Percentiles rank a stretch among this genome's conserved stretches.
These are phyloP conservation scores for Sympetrum striolatum DNA, from an alignment of 2,888 invertebrate genomes.

Conservation along the genomic window DNA sequence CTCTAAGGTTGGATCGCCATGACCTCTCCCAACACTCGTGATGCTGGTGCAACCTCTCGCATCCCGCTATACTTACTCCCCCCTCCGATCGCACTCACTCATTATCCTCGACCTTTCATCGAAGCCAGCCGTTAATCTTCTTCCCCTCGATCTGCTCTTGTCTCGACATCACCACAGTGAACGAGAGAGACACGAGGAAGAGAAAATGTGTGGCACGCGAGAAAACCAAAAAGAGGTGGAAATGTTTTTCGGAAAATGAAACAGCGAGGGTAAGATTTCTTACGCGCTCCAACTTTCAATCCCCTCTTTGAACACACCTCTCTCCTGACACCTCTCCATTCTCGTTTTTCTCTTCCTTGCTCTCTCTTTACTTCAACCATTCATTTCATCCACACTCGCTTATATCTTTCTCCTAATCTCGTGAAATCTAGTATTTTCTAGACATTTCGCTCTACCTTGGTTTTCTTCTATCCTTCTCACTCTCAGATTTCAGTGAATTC, in stretches of 20 bases:
- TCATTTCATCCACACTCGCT: too few species aligned
- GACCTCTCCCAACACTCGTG: conserved; percentile 32
- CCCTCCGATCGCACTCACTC: background rate
- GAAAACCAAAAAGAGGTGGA: background rate
- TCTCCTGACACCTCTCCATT: background rate
- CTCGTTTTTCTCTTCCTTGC: background rate
- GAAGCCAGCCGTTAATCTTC: background rate
- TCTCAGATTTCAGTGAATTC: too few species aligned
- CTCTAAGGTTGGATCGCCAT: background rate
- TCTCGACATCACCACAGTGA: background rate
- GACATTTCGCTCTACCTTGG: too few species aligned
- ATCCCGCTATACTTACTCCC: background rate
- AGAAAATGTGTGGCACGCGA: background rate
- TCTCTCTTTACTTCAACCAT: too few species aligned
- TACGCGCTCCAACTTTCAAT: background rate
- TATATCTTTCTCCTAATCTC: too few species aligned
- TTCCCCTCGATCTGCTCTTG: background rate
- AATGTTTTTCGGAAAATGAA: background rate
- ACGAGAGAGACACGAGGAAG: background rate
- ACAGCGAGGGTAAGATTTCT: background rate
- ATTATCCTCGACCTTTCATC: background rate
- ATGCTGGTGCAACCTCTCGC: background rate
- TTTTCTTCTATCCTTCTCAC: too few species aligned
- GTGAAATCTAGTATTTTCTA: too few species aligned
- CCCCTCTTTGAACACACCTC: background rate